Conservation (phyloP, 2,797 vertebrate genomes). For the Trachops cirrhosus region DNA sequence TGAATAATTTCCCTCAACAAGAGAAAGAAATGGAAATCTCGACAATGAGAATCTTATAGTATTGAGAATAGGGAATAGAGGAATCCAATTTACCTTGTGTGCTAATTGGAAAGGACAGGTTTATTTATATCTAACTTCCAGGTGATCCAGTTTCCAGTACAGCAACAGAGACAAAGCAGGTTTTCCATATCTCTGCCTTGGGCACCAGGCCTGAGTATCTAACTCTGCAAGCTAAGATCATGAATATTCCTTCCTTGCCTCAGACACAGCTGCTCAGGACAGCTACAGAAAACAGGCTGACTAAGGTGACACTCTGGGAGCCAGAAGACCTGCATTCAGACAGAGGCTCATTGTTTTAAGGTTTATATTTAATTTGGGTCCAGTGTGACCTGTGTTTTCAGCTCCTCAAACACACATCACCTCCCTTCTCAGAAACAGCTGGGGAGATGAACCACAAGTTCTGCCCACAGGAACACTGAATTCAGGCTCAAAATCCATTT, state of each 20-base stretch:
- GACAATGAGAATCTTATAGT: background rate
- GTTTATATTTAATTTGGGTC: slow-evolving; percentile 42
- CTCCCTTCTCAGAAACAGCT: slow-evolving; percentile 7
- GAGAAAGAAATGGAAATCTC: background rate
- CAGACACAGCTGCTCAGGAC: background rate
- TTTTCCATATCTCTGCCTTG: background rate
- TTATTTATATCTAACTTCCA: background rate
- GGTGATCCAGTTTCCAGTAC: background rate
- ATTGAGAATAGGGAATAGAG: background rate
- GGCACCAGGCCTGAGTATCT: background rate
- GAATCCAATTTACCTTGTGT: background rate
- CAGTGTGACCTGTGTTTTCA: slow-evolving; percentile 10
- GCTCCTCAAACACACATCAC: slow-evolving; percentile 21
- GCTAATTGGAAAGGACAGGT: background rate
- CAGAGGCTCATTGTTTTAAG: slow-evolving; percentile 38
- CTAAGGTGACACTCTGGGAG: background rate
- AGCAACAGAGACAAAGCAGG: background rate
- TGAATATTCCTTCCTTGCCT: background rate
- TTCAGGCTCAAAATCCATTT: background rate
- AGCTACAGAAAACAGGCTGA: background rate
- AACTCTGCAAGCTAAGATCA: background rate
- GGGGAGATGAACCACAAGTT: background rate
- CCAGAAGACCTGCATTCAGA: background rate
- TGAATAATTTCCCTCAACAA: background rate
- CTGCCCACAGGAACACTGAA: background rate